phyloP scores from a whole-genome alignment of 2,797 vertebrate genomes.

The Phrynocephalus guinanensis region DNA sequence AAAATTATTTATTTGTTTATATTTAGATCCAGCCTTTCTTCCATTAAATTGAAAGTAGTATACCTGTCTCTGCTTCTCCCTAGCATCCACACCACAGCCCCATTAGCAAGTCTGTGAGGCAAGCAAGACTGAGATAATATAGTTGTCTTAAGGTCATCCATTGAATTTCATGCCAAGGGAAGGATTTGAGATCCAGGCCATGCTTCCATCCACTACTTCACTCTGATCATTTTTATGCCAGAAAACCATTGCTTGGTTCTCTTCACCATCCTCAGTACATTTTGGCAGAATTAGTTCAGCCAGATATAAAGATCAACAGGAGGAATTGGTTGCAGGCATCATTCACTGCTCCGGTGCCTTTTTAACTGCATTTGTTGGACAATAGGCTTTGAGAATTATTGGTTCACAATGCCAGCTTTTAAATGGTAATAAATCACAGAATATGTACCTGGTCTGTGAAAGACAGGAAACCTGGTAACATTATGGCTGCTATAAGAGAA shows the following conservation, averaged over 20 bases:
- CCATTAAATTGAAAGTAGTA: too few species aligned
- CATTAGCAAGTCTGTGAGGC: too few species aligned
- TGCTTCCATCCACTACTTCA: too few species aligned
- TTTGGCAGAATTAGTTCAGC: slow-evolving; percentile 47
- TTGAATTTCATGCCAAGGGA: too few species aligned
- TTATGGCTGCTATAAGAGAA: slow-evolving; percentile 6
- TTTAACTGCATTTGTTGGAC: slow-evolving; percentile 59
- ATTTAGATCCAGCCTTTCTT: too few species aligned
- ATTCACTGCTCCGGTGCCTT: slow-evolving; percentile 56
- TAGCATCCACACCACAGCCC: too few species aligned
- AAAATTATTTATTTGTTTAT: too few species aligned
- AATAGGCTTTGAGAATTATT: slow-evolving; percentile 71
- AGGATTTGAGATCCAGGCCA: too few species aligned
- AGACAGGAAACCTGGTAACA: slow-evolving; percentile 6
- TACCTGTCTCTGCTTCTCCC: too few species aligned
- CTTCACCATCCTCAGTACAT: slow-evolving; percentile 45
- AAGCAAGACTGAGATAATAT: too few species aligned
- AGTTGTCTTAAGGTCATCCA: too few species aligned
- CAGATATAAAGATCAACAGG: slow-evolving; percentile 56
- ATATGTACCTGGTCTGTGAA: slow-evolving; percentile 52
- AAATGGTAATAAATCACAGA: slow-evolving; percentile 62
- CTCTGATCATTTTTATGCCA: not conserved
- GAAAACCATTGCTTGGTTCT: not conserved
- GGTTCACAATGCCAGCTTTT: slow-evolving; percentile 55
- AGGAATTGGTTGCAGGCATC: slow-evolving; percentile 58